Evolutionary conservation across 2,113 vertebrate genomes (phyloP), one percentile per base, ranked within the genome.

Genomic region (Turnix velox): DNA sequence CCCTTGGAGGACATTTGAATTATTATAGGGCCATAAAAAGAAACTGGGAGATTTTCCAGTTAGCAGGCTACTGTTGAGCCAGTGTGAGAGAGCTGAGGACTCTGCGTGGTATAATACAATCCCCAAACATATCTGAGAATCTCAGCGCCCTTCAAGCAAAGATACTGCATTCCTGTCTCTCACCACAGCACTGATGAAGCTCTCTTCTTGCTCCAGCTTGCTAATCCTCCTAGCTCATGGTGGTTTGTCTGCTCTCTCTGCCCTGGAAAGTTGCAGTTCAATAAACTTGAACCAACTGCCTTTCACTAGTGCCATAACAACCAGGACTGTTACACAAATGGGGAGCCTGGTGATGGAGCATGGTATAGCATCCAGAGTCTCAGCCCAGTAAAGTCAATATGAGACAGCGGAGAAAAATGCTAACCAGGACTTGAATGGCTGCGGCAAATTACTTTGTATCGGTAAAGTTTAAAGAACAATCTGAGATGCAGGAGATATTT

Each of bases 41-140:
- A 27, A 89, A 48, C 18, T 39, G 58, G 24, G 39, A 72, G 30
- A 66, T 72, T 82, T 62, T 85, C 46, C 67, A 74, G 23, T 31
- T 67, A 65, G 20, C 43, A 75, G 23, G 31, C n/a, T 80, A 42
- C 74, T 83, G 71, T 87, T 81, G 84, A 92, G 51, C 75, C 63
- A 69, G 40, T 35, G 46, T 6, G 2, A 9, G 6, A 65, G 17
- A 58, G 25, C 39, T 42, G 65, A 90, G 51, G 45, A 67, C 33
- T 45, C 17, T 51, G 49, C 30, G 27, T 2, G 33, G 24, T 51
- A 23, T 42, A 66, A 49, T 6, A 15, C 18, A 57, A 24, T 37
- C 22, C n/a, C 22, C 71, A 74, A 73, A 67, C 22, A 51, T 10
- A 83, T 33, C 27, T 45, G 43, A 86, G 35, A 54, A 80, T 39